A percentile compares a stretch with the other conserved stretches of the same genome.
These are phyloP conservation scores for Platycheirus rosarum DNA, from an alignment of 2,888 invertebrate genomes.

Conservation along the genomic window DNA sequence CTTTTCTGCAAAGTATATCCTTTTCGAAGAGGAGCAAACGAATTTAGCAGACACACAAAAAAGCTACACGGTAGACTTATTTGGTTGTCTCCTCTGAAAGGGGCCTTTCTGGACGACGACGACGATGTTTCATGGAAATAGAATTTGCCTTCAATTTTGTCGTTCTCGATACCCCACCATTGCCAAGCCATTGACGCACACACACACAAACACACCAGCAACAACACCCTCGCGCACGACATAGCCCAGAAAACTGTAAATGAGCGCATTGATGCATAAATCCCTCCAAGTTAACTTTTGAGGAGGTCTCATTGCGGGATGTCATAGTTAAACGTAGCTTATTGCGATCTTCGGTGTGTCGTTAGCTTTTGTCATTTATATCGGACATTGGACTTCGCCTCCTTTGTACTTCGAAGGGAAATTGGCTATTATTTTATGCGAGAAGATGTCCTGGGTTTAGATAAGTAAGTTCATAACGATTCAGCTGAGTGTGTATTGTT, in stretches of 20 bases:
- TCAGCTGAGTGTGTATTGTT: slow-evolving; percentile 32
- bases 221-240: background rate
- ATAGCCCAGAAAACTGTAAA: slow-evolving; percentile 24
- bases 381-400: slow-evolving; percentile 55
- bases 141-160: slow-evolving; percentile 28
- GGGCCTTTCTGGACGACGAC: background rate
- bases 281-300: slow-evolving; percentile 57
- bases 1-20: slow-evolving; percentile 54
- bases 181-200: background rate
- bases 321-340: slow-evolving; percentile 47
- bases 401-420: slow-evolving; percentile 29
- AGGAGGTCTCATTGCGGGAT: slow-evolving; percentile 43
- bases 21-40: slow-evolving; percentile 37
- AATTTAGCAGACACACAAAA: slow-evolving; percentile 38
- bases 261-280: slow-evolving; percentile 66
- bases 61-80: slow-evolving; percentile 31
- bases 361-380: slow-evolving; percentile 47
- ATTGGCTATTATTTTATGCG: slow-evolving; percentile 57
- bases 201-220: background rate
- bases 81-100: slow-evolving; percentile 7
- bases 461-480: slow-evolving; percentile 41
- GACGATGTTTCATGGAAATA: slow-evolving; percentile 35
- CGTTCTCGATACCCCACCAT: background rate
- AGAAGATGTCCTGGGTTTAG: slow-evolving; percentile 28
- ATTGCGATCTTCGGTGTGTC: slow-evolving; percentile 27